A percentile compares a stretch with the other conserved stretches of the same genome.
Conservation (phyloP, 23 tunicate genomes). For the Pegea sp. region DNA sequence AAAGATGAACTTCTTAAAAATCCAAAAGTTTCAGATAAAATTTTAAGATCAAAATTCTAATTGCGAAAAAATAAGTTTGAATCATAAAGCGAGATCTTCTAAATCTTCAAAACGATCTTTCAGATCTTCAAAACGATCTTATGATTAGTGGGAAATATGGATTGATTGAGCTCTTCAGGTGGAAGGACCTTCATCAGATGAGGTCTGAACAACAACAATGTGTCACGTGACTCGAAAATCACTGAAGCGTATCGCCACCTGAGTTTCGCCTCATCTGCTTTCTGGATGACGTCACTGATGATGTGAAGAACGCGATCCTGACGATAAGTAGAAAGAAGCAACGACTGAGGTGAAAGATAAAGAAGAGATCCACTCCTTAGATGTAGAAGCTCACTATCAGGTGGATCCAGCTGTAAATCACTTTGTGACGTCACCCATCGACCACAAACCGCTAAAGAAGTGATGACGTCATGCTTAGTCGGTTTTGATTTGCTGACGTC, state of each 20-base stretch:
- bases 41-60: too few species aligned
- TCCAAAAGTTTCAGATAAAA: too few species aligned
- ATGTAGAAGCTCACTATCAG: slow-evolving; percentile 59
- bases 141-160: slow-evolving; percentile 46
- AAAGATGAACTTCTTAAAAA: too few species aligned
- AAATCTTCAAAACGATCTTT: slow-evolving; percentile 1
- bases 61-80: too few species aligned
- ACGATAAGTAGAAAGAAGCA: slow-evolving; percentile 28
- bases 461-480: slow-evolving; percentile 75
- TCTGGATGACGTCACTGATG: slow-evolving; percentile 26
- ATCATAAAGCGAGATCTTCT: too few species aligned
- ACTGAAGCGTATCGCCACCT: slow-evolving; percentile 4
- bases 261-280: slow-evolving; percentile 41
- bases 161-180: slow-evolving; percentile 30
- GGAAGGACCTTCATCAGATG: slow-evolving; percentile 87
- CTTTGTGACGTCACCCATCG: slow-evolving; percentile 71
- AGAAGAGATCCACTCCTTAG: slow-evolving; percentile 44
- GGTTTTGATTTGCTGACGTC: too few species aligned
- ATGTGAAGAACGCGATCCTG: slow-evolving; percentile 50
- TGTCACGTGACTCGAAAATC: not conserved
- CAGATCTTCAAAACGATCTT: slow-evolving; percentile 47
- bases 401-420: slow-evolving; percentile 51
- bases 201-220: slow-evolving; percentile 19
- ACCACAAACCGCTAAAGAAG: slow-evolving; percentile 41
- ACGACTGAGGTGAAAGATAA: slow-evolving; percentile 47